Base-by-base conservation (phyloP, 2,113 vertebrate species). In the Caretta caretta region DNA sequence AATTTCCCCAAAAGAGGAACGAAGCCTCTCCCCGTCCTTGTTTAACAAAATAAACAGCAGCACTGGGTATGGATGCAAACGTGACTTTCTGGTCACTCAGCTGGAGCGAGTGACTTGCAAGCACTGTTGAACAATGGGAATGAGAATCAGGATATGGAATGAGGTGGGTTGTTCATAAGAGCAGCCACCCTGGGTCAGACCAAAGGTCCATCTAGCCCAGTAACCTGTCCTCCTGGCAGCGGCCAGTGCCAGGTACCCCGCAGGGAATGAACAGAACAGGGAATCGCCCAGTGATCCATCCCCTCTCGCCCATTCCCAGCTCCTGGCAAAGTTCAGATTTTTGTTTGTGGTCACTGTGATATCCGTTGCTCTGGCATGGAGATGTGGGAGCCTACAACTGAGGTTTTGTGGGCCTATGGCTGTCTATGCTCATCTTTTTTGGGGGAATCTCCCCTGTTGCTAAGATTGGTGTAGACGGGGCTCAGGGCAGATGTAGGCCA, bases 81-180 rank as follows among this genome's bases (percentile, higher is more conserved):
- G 11, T n/a, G 59, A 48, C 50, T 88, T 57, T 83, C 94, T 59
- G 42, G 48, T 89, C 50, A 27, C 48, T 83, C 12, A 2, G 35
- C 54, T 62, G 85, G 54, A 38, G 83, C 91, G 89, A 80, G 50
- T 65, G 83, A 35, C 56, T 87, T 90, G 82, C 84, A 82, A 88
- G 16, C 80, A 94, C 38, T n/a, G 65, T 6, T 38, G 19, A 13
- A 35, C 35, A 19, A 20, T 69, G 65, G 90, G 87, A 82, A 62
- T 46, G 10, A 1, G 27, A 76, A 78, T 80, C 84, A 84, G 65
- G 78, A 46, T 80, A 46, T 84, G 79, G 83, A 90, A 91, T 78
- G 72, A 83, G 94, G 72, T n/a, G 51, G 54, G 82, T 62, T 62
- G 53, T 22, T 54, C 53, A 54, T 54, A 54, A 53, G 51, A 20